Base-by-base conservation (phyloP, 2,888 invertebrate species). In the Pantelozetes paolii region DNA sequence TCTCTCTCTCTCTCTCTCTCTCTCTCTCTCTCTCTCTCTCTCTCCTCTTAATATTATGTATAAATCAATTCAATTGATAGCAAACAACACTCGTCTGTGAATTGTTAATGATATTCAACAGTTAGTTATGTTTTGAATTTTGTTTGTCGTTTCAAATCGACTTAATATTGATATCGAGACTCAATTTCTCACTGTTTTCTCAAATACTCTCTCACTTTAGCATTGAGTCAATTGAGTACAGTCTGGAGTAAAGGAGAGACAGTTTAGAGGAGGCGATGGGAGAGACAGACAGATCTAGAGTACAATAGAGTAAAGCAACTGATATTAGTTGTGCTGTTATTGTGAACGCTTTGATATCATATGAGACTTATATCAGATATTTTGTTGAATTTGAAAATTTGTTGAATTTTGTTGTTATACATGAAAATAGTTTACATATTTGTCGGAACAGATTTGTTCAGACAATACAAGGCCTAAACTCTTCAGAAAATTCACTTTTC, bases 391-490 rank as follows among this genome's bases (percentile, higher is more conserved):
- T 69, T 45, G 26, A 69, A 69, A 69, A 45, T 69, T 69, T 15
- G 69, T 69, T 69, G 26, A 6, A 59, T n/a, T 26, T 6, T 57
- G 13, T 57, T 23, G 15, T 59, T 9, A 28, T 18, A 69, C 20
- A 69, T n/a, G n/a, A n/a, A n/a, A n/a, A n/a, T 69, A 69, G 69
- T 69, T 69, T 69, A 69, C 69, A 69, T 69, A 69, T 69, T 69
- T 69, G 69, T 69, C 18, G 30, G 32, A 40, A 64, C 64, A 69
- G 45, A 26, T 28, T 26, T 6, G 23, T 15, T 20, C 5, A n/a
- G 23, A 23, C 26, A 23, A 54, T 11, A 9, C 8, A 13, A 28
- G 64, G 69, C 40, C 26, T 9, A 36, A 26, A 45, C 69, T 26
- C 69, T 59, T 69, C 69, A 69, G 69, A 69, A 69, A 45, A 69